Base-by-base conservation (phyloP, 2,888 invertebrate species). In the Epirrita christyi region DNA sequence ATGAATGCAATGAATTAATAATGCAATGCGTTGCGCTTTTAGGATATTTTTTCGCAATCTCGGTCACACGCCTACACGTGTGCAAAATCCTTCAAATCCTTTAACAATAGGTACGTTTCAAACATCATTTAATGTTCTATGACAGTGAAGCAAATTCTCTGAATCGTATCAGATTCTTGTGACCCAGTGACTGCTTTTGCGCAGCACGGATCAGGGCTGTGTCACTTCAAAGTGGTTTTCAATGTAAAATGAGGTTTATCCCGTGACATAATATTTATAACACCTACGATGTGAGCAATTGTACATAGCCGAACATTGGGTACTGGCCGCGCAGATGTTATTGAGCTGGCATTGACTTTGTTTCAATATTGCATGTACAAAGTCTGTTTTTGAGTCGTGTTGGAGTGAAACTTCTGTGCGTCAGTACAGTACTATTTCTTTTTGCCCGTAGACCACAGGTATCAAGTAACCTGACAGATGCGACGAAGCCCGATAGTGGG, bases 401-500 rank as follows among this genome's bases (percentile, higher is more conserved):
- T 7, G 34, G 15, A 56, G 56, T 47, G 32, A 51, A 51, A 42
- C 46, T 46, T 50, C 3, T n/a, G 9, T 37, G 43, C 13, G 6
- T 2, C 7, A 29, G 7, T 2, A n/a, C 7, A 29, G 6, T 52
- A 29, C 2, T 32, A 9, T 6, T n/a, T 46, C 28, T 41, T 52
- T 46, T 37, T 57, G 59, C 44, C 37, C 76, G n/a, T 38, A 38
- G 38, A 71, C 56, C 51, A 72, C 21, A 21, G 21, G 21, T 86
- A 85, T 88, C 88, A 86, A 81, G 84, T 88, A 84, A 81, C 70
- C 72, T 71, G 78, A 79, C 88, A 89, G 86, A 87, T 88, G 88
- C 70, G 75, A 71, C 68, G 81, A 85, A 84, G 81, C 84, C 84
- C 63, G 79, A 80, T 81, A 83, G 78, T 81, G 82, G 77, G 83